phyloP scores from a whole-genome alignment of 2,113 vertebrate species.

The Apodemus sylvaticus region DNA sequence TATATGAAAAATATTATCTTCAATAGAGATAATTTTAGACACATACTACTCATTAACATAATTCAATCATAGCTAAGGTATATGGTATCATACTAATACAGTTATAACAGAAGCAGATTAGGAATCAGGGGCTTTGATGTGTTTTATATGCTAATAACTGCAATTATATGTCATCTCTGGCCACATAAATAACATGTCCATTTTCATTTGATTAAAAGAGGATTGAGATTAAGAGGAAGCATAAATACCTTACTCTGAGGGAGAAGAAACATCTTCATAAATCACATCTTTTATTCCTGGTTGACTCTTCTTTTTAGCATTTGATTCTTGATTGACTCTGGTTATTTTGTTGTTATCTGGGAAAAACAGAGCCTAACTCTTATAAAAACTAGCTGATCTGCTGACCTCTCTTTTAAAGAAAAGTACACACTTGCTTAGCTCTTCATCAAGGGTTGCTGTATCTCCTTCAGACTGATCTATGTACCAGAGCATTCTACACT shows the following conservation, averaged over 20 bases:
- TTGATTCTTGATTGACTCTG: constrained; percentile 39
- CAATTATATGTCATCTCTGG: constrained; percentile 52
- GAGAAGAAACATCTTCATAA: neutral
- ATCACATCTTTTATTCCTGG: constrained; percentile 27
- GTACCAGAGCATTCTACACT: constrained; percentile 45
- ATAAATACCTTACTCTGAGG: constrained; percentile 40
- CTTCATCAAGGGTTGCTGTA: constrained; percentile 38
- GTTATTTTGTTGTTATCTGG: constrained; percentile 39
- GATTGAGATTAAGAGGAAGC: constrained; percentile 37
- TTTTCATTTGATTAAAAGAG: constrained; percentile 50
- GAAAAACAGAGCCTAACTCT: constrained; percentile 52
- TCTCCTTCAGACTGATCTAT: constrained; percentile 34
- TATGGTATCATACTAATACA: neutral
- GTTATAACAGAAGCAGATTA: neutral
- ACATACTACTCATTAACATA: constrained; percentile 41
- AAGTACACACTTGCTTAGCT: constrained; percentile 32
- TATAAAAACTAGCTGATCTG: constrained; percentile 7
- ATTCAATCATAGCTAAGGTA: constrained; percentile 4
- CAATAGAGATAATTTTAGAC: constrained; percentile 28
- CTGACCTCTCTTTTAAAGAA: constrained; percentile 10
- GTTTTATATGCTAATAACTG: constrained; percentile 57
- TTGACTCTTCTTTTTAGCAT: constrained; percentile 10
- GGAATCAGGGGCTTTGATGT: constrained; percentile 42
- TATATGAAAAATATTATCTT: constrained; percentile 15
- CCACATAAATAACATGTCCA: constrained; percentile 45